Base-by-base conservation (phyloP, 2,888 invertebrate genomes). In the Rhorus exstirpatorius region DNA sequence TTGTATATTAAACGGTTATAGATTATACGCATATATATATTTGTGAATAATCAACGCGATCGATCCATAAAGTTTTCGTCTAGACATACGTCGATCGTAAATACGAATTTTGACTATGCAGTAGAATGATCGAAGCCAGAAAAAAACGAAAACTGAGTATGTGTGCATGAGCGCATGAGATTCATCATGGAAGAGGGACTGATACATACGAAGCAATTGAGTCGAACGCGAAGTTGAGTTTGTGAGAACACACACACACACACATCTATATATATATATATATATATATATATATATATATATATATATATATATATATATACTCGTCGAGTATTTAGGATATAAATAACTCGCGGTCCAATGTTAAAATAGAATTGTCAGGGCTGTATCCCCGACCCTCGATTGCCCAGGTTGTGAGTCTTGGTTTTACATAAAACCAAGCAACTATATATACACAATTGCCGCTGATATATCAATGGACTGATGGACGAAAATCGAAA, bases 281-380 rank as follows among this genome's bases (percentile, higher is more conserved):
- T 46, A 38, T 44, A 14, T 12, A n/a, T 44, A 49, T 55, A 44
- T 55, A 10, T n/a, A n/a, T 0, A n/a, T 53, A 21, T 46, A 44
- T 63, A 63, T 12, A 38, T 10, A 12, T n/a, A 2, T 58, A 12
- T 41, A 24, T 35, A 21, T 41, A 17, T 24, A 51, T 65, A 65
- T 65, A 53, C 53, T 14, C 67, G 79, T 68, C 65, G 58, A 72
- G 68, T 24, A 74, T 79, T 67, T 67, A 49, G 53, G 41, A 61
- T 79, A 91, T 89, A 90, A 91, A 91, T 91, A 91, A 86, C 87
- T 75, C 86, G 86, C 85, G 87, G 87, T 87, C 89, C 86, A 87
- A 87, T 85, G 88, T 87, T 83, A 89, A 91, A 91, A 91, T 91
- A 91, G 91, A 76, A 85, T 80, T 81, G 83, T 87, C 91, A 91